These are phyloP conservation scores for Puma concolor DNA, from an alignment of 2,113 vertebrate species.

Conservation along the genomic window DNA sequence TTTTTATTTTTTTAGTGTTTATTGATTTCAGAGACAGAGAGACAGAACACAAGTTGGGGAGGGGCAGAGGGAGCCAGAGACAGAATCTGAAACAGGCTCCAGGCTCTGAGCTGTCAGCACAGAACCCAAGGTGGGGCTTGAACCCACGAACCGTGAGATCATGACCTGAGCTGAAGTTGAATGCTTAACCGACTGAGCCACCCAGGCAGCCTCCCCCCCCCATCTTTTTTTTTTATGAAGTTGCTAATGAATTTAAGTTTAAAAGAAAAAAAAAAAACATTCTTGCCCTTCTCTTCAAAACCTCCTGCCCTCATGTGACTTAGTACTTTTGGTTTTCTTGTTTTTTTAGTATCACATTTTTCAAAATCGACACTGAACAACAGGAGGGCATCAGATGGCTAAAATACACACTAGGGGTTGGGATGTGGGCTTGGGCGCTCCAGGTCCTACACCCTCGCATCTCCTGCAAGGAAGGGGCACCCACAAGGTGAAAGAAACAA, in stretches of 20 bases:
- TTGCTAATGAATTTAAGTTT: slow-evolving; percentile 52
- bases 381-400: not conserved
- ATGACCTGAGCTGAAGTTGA: no score
- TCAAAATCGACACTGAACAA: not conserved
- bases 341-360: not conserved
- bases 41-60: no score
- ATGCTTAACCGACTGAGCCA: no score
- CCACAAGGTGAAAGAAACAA: not conserved
- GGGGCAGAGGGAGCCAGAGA: no score
- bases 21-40: no score
- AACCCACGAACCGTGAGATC: no score
- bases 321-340: not conserved
- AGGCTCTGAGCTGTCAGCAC: no score
- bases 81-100: no score
- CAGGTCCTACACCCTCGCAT: not conserved
- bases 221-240: not conserved
- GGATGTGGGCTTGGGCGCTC: not conserved
- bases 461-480: not conserved
- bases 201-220: no score
- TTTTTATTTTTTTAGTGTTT: no score
- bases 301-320: not conserved
- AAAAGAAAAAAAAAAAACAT: not conserved
- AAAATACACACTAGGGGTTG: not conserved
- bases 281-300: not conserved
- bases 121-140: no score